Conservation (phyloP, 2,113 vertebrate species). For the Sorex araneus region DNA sequence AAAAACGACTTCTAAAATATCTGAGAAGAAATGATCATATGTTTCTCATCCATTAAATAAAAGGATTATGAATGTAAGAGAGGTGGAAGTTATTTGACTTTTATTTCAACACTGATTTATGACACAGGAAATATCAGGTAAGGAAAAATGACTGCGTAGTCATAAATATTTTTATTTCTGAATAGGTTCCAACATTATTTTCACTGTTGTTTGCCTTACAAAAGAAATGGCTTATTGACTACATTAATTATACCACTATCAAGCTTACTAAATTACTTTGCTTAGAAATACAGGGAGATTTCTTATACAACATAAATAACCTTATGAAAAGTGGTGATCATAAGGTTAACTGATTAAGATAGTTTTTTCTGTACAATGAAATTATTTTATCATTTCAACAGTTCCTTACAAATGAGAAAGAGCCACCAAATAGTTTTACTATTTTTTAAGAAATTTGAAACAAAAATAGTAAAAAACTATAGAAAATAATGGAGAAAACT, state of each 20-base stretch:
- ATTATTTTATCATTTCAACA: constrained; percentile 38
- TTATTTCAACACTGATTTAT: neutral
- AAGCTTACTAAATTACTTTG: constrained; percentile 4
- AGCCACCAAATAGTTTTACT: constrained; percentile 48
- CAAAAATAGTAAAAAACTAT: constrained; percentile 61
- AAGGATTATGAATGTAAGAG: neutral
- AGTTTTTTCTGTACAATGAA: neutral
- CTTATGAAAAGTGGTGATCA: constrained; percentile 39
- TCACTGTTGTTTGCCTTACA: constrained; percentile 3
- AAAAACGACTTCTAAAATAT: neutral
- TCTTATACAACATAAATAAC: constrained; percentile 50
- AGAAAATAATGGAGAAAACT: constrained; percentile 68
- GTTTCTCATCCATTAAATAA: neutral
- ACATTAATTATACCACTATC: neutral
- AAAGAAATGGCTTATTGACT: constrained; percentile 13
- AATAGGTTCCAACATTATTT: neutral
- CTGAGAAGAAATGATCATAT: neutral
- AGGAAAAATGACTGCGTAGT: neutral
- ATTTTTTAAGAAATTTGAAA: neutral
- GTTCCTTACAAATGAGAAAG: neutral
- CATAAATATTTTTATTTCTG: constrained; percentile 21
- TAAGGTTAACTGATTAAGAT: constrained; percentile 43
- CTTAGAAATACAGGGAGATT: constrained; percentile 39
- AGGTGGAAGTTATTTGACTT: neutral
- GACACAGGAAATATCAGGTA: neutral